Conservation (phyloP, 2,113 vertebrate species). For the Paracyprichromis sp. region DNA sequence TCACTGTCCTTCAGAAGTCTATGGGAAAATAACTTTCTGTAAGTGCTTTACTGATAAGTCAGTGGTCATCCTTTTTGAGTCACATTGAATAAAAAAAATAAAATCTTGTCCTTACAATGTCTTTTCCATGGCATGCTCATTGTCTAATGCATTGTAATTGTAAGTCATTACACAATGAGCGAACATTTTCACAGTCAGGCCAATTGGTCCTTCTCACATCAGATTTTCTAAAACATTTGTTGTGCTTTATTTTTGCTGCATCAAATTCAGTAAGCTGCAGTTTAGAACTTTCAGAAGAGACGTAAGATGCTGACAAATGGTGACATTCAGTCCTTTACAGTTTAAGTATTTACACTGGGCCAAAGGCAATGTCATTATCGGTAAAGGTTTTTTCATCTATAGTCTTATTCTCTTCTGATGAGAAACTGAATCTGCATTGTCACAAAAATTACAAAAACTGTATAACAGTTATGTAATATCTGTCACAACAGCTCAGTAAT, state of each 20-base stretch:
- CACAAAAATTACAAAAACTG: background rate
- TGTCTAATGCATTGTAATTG: background rate
- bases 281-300: background rate
- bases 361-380: background rate
- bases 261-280: background rate
- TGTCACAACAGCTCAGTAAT: background rate
- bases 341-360: background rate
- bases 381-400: background rate
- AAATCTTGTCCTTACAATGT: background rate
- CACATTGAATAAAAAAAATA: background rate
- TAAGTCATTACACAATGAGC: background rate
- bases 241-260: background rate
- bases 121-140: background rate
- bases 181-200: background rate
- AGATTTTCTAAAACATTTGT: background rate
- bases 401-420: background rate
- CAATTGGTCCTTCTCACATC: background rate
- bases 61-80: background rate
- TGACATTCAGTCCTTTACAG: background rate
- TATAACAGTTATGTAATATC: background rate
- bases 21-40: background rate
- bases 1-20: background rate
- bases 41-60: background rate
- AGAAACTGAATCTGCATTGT: background rate
- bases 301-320: background rate